Percentiles rank a stretch among this genome's conserved stretches.
phyloP scores from a whole-genome alignment of 2,113 vertebrate species.

The Lophius piscatorius region DNA sequence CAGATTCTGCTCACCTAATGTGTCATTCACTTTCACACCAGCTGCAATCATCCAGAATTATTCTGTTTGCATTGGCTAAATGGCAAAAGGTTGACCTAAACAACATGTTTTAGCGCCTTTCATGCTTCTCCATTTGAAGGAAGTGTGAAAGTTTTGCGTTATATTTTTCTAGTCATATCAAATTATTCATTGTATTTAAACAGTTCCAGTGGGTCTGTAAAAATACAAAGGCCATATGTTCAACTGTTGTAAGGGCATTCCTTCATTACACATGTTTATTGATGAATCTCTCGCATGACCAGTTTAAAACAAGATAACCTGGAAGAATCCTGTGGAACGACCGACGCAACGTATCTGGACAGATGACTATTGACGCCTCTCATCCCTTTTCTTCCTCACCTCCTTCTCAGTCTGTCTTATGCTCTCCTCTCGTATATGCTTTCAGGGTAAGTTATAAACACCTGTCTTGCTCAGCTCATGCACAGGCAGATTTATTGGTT shows the following conservation, averaged over 20 bases:
- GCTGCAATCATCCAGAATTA: conserved; percentile 53
- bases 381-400: neutral
- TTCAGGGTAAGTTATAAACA: conserved; percentile 43
- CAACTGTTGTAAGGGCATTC: neutral
- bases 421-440: conserved; percentile 11
- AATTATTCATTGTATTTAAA: conserved; percentile 36
- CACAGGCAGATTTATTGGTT: conserved; percentile 50
- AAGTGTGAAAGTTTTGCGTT: conserved; percentile 37
- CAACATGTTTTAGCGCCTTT: conserved; percentile 48
- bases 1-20: conserved; percentile 54
- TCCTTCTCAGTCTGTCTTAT: conserved; percentile 7
- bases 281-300: conserved; percentile 21
- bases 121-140: conserved; percentile 40
- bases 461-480: conserved; percentile 53
- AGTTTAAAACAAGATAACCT: neutral
- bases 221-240: conserved; percentile 38
- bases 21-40: conserved; percentile 55
- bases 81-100: conserved; percentile 34
- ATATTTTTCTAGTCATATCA: conserved; percentile 51
- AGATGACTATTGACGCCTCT: conserved; percentile 13
- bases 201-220: conserved; percentile 20
- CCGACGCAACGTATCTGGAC: conserved; percentile 24
- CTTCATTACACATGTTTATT: conserved; percentile 17
- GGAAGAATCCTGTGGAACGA: conserved; percentile 8
- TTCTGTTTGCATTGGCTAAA: conserved; percentile 61